Evolutionary conservation across 1,140 invertebrate genomes (phyloP), one percentile per base, ranked within the genome.

Genomic region (Drosophila serrata): DNA sequence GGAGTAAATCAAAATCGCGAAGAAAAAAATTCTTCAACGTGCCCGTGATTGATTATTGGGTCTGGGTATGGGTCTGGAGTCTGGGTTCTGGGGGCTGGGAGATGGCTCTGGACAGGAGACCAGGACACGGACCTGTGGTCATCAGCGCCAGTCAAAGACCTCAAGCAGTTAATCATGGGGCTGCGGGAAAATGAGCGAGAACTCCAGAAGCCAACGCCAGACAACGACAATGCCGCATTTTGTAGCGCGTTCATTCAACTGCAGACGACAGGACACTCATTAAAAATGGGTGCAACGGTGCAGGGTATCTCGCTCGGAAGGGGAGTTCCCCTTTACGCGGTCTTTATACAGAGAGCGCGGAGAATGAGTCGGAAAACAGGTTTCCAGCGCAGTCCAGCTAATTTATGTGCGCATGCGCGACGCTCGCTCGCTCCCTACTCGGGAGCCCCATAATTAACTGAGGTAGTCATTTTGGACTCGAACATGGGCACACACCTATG

Each of bases 371-470:
- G 27, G 31, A 35, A 53, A 86, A 86, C 82, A 13, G 79, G 82
- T 87, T 86, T 67, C 51, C 60, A 35, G 63, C 61, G 65, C 77
- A 68, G 79, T 69, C 59, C 72, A 48, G 75, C 75, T 91, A 82
- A 87, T 81, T 91, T 91, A 91, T 91, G 75, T 87, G 80, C 82
- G 82, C 88, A 81, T 79, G 85, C 81, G 85, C 81, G 65, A 77
- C 85, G 76, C 77, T 88, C 67, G 90, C 90, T 92, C 70, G 90
- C 90, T 92, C 86, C 90, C 86, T 91, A 90, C 86, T 90, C 90
- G 76, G 90, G 91, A 92, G 90, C 90, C 86, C 82, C 81, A 90
- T 92, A 92, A 92, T 92, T 92, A 92, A 91, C 81, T 92, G 84
- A 92, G 91, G 90, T 92, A 92, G 86, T 92, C 91, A 92, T 92